Percentiles rank a stretch among this genome's conserved stretches.
Conservation (phyloP, 2,888 invertebrate genomes). For the Drosophila fungiperda region DNA sequence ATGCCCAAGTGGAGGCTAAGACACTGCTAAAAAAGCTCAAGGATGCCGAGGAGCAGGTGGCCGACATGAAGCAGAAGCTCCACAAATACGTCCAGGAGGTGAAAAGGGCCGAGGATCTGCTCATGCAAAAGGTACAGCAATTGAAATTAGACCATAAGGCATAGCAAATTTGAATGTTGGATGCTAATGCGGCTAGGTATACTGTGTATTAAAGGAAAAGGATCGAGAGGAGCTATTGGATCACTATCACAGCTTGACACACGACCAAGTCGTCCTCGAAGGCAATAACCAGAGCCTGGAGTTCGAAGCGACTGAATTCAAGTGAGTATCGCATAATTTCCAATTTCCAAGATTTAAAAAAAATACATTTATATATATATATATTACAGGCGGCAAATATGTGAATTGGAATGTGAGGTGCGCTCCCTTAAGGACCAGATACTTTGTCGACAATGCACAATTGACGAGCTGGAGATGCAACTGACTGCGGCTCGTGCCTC, state of each 20-base stretch:
- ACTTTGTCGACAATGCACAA: slow-evolving; percentile 86
- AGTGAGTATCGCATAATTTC: slow-evolving; percentile 75
- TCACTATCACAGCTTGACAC: slow-evolving; percentile 91
- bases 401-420: slow-evolving; percentile 87
- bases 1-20: slow-evolving; percentile 88
- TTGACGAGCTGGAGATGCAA: slow-evolving; percentile 86
- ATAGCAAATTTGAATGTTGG: slow-evolving; percentile 9
- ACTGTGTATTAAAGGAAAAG: slow-evolving; percentile 87
- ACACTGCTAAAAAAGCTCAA: slow-evolving; percentile 89
- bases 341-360: not conserved
- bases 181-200: slow-evolving; percentile 49
- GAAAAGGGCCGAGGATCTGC: slow-evolving; percentile 91
- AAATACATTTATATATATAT: not conserved
- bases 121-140: slow-evolving; percentile 87
- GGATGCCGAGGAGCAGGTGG: slow-evolving; percentile 89
- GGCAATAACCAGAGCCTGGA: slow-evolving; percentile 92
- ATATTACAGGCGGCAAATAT: slow-evolving; percentile 84
- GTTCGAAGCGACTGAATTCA: slow-evolving; percentile 90
- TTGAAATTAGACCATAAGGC: slow-evolving; percentile 29
- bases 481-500: slow-evolving; percentile 86
- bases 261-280: slow-evolving; percentile 91
- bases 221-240: slow-evolving; percentile 93
- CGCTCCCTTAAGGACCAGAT: slow-evolving; percentile 88
- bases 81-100: slow-evolving; percentile 94
- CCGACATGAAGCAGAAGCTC: slow-evolving; percentile 90